Conservation (phyloP, 2,113 vertebrate species). For the Athene noctua region DNA sequence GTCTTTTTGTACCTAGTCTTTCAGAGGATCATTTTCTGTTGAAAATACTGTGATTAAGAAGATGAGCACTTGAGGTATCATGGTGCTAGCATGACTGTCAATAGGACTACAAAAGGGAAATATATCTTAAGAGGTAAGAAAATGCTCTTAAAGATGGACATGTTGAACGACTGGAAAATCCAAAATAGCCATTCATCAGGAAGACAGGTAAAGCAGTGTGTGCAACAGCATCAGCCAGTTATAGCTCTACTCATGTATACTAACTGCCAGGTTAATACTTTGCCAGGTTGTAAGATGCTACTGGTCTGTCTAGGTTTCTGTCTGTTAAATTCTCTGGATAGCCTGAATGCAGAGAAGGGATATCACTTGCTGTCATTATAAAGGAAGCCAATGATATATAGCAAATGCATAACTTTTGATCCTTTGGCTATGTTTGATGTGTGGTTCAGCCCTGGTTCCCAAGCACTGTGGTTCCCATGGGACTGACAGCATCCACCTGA, state of each 20-base stretch:
- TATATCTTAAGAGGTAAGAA: background rate
- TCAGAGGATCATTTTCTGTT: background rate
- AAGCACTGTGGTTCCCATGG: background rate
- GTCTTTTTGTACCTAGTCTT: background rate
- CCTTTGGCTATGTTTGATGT: background rate
- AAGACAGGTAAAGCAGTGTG: background rate
- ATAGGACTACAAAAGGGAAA: background rate
- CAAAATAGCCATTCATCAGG: background rate
- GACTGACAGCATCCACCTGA: background rate
- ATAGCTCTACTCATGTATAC: background rate
- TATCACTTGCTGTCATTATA: background rate
- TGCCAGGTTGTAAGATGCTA: background rate
- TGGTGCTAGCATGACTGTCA: background rate
- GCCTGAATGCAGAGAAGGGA: background rate
- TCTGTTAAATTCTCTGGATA: background rate
- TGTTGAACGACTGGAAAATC: background rate
- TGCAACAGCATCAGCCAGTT: background rate
- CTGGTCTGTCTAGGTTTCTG: background rate
- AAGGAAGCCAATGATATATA: background rate
- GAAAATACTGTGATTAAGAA: background rate
- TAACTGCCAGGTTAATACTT: background rate
- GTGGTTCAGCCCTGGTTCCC: background rate
- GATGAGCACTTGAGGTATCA: slow-evolving; percentile 9
- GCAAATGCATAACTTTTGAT: background rate
- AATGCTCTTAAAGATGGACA: background rate